Conservation (phyloP, 2,888 invertebrate species). For the Linnaemya vulpina region DNA sequence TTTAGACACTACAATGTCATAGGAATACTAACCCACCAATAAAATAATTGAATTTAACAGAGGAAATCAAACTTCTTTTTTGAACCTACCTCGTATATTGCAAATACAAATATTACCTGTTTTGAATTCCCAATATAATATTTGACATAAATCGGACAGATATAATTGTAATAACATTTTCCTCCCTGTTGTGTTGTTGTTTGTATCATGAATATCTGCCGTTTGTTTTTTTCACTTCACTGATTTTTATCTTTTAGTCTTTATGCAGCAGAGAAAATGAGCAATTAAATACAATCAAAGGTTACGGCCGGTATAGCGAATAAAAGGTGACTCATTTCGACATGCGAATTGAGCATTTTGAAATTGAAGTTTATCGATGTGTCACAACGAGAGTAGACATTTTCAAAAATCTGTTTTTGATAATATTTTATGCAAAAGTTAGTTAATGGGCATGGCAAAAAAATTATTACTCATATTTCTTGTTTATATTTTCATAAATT, state of each 20-base stretch:
- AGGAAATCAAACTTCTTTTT: too few relatives aligned
- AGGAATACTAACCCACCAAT: too few relatives aligned
- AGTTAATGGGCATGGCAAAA: too few relatives aligned
- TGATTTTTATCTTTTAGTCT: constrained; percentile 31
- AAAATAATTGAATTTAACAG: too few relatives aligned
- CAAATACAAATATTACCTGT: too few relatives aligned
- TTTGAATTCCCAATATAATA: too few relatives aligned
- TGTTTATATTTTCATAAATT: too few relatives aligned
- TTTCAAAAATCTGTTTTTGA: neutral
- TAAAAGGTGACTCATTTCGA: constrained; percentile 44
- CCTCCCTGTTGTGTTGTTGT: neutral
- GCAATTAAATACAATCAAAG: constrained; percentile 12
- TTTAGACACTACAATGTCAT: too few relatives aligned
- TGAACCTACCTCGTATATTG: too few relatives aligned
- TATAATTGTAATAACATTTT: neutral
- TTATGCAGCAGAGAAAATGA: neutral
- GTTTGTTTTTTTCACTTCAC: constrained; percentile 22
- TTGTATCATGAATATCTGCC: neutral
- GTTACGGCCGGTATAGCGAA: constrained; percentile 26
- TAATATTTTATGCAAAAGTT: too few relatives aligned
- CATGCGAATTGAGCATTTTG: neutral
- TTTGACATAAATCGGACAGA: neutral
- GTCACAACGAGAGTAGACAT: neutral
- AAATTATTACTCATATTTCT: too few relatives aligned
- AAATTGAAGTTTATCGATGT: constrained; percentile 18